Base-by-base conservation (phyloP, 53 echinoderm and acorn worm genomes). In the Holothuria leucospilota region DNA sequence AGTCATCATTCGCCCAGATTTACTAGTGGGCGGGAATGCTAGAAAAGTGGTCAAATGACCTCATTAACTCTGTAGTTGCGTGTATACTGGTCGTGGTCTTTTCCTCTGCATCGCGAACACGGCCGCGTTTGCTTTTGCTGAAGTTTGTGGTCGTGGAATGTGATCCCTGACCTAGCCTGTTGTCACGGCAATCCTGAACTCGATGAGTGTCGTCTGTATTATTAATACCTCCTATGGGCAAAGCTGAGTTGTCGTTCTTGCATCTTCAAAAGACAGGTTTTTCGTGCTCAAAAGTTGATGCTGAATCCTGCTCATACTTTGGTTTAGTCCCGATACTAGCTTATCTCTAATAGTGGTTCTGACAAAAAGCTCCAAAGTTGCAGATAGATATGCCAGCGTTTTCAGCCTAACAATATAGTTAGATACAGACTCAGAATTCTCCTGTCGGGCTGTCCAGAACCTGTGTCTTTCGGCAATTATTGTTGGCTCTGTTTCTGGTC, bases 381-480 rank as follows among this genome's bases (percentile, higher is more conserved):
- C 34, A 34, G 2, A 3, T 34, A 34, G 34, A 34, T n/a, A 69
- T 21, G 94, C 82, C n/a, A 94, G 67, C 23, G 39, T 51, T 4
- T 82, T 28, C 5, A 94, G 63, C 24, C 81, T 52, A 10, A 87
- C 91, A 8, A 89, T 27, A 29, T 84, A 91, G 18, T 74, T 68
- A 13, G 65, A 71, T 1, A 94, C 84, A 8, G 61, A 40, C 83
- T 94, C 91, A 1, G 85, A 60, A 56, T 88, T 64, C 14, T 59
- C 58, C 29, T 87, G 77, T 16, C 63, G 63, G 27, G 87, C 87
- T 2, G 79, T 87, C 87, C 78, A 87, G 49, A 87, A 87, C 65
- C 71, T 59, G 26, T 62, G 77, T 38, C 65, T 34, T 38, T 86
- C 65, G 2, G 77, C 77, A 29, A 82, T 82, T 5, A 86, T 40